Base-by-base conservation (phyloP, 2,113 vertebrate species). In the Oplegnathus fasciatus region DNA sequence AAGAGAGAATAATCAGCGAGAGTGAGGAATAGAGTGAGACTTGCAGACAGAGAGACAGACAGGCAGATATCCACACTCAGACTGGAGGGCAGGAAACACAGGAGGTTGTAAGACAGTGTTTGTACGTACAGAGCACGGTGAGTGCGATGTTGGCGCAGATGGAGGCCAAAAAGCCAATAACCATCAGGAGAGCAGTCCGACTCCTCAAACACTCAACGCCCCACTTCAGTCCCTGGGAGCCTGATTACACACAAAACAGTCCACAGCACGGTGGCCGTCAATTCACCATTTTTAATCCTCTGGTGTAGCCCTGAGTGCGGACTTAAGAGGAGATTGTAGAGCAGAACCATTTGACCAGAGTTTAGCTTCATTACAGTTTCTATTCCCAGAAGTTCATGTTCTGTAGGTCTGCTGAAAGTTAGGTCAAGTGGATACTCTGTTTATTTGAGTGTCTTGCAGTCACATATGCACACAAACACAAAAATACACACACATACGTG, bases 141-240 rank as follows among this genome's bases (percentile, higher is more conserved):
- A 95, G 87, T 55, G 65, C 65, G 28, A 90, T 87, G 85, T 88
- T 90, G 78, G 78, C 81, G 48, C 87, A 91, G 64, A 94, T 18
- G 46, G 92, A 94, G 85, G 88, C 79, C 90, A 94, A 87, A 70
- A 94, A 92, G 78, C 89, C 90, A 81, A 89, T 80, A 84, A 92
- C 55, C 76, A 94, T 85, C 74, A 92, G 74, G 77, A 91, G 66
- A 71, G 61, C 60, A 14, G 67, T 44, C 76, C 78, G 93, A 72
- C 88, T 91, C 78, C 71, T 93, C 87, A 91, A 75, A 89, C 91
- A 92, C 75, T 82, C 78, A 18, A 34, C 0, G 15, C 86, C 74
- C 64, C 61, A 82, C 78, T 82, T 72, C 68, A 60, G 80, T 89
- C 89, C 91, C 88, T 34, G 78, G 70, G 85, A 91, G 89, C 83